Evolutionary conservation across 2,113 vertebrate species (phyloP).

Genomic region (Labrus mixtus): DNA sequence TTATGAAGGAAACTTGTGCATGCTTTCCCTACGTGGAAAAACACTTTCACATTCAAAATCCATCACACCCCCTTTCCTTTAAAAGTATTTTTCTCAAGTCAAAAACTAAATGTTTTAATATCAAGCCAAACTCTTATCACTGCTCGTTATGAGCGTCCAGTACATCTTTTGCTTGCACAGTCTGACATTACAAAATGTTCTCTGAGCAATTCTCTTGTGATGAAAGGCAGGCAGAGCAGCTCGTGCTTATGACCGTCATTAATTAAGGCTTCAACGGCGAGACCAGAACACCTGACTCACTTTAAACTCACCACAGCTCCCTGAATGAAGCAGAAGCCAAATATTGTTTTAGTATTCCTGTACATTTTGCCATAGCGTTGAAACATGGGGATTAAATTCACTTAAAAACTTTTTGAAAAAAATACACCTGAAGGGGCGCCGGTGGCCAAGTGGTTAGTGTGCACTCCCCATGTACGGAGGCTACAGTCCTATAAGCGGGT

Average conservation of each 20-base stretch:
- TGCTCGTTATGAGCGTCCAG: neutral
- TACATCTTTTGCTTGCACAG: neutral
- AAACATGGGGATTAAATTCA: neutral
- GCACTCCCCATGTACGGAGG: too few species aligned
- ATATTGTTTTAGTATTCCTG: neutral
- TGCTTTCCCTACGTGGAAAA: too few species aligned
- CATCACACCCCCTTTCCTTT: neutral
- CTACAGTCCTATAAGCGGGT: too few species aligned
- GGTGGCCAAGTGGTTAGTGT: too few species aligned
- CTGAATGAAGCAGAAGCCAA: neutral
- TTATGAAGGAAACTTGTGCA: too few species aligned
- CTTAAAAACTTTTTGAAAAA: too few species aligned
- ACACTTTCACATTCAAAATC: too few species aligned
- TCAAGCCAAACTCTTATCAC: too few species aligned
- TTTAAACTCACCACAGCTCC: neutral
- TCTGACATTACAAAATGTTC: neutral
- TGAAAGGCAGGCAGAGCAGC: neutral
- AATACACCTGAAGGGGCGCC: too few species aligned
- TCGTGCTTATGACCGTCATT: neutral
- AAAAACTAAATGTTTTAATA: neutral
- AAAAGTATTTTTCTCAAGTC: neutral
- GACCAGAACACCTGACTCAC: neutral
- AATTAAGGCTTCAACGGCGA: constrained; percentile 17
- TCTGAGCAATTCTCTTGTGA: neutral
- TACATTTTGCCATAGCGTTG: neutral